phyloP scores from a whole-genome alignment of 1,140 invertebrate species.

The Nautilus pompilius region DNA sequence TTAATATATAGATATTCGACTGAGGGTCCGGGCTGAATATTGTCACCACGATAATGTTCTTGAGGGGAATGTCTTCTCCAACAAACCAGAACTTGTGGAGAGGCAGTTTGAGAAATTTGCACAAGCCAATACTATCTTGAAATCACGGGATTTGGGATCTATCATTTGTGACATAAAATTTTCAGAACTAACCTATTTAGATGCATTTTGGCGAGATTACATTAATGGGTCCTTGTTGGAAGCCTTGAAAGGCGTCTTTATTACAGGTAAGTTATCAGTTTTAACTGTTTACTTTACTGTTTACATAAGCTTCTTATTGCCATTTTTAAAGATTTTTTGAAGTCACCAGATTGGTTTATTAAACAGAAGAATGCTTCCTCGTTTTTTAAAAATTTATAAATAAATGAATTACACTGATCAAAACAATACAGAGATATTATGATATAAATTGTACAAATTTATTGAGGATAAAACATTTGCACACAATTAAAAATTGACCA shows the following conservation, averaged over 20 bases:
- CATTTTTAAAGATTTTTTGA: no score
- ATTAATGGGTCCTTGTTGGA: slow-evolving; percentile 52
- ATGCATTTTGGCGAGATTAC: slow-evolving; percentile 56
- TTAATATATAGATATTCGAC: slow-evolving; percentile 31
- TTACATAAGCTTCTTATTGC: no score
- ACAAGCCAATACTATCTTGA: slow-evolving; percentile 49
- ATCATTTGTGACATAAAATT: slow-evolving; percentile 56
- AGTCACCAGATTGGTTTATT: no score
- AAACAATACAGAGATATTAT: no score
- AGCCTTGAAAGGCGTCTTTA: slow-evolving; percentile 51
- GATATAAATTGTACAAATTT: no score
- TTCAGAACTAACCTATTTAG: slow-evolving; percentile 52
- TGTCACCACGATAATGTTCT: slow-evolving; percentile 38
- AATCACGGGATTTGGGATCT: slow-evolving; percentile 48
- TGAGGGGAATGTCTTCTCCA: slow-evolving; percentile 38
- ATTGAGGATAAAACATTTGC: no score
- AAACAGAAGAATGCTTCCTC: no score
- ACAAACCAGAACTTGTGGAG: slow-evolving; percentile 44
- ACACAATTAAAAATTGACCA: no score
- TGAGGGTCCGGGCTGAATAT: slow-evolving; percentile 43
- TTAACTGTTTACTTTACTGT: no score
- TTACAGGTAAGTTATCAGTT: slow-evolving; percentile 30
- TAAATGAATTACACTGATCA: no score
- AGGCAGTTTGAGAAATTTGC: slow-evolving; percentile 49
- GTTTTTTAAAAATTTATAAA: no score